Evolutionary conservation across 2,797 vertebrate genomes (phyloP).

Genomic region (Melanotaenia maccullochi): DNA sequence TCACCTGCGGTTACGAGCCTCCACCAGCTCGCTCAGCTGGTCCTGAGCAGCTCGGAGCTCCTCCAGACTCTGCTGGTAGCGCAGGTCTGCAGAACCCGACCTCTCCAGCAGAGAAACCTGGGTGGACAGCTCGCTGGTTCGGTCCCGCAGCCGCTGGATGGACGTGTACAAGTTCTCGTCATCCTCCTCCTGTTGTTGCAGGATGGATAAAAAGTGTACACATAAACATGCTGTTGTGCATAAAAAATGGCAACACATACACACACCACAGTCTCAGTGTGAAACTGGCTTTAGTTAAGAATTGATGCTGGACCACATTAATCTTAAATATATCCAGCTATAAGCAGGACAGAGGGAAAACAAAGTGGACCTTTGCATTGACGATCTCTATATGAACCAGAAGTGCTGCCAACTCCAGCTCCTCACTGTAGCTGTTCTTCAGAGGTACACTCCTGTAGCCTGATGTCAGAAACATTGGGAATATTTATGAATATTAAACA

Average conservation of each 20-base stretch:
- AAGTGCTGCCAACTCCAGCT: neutral
- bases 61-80: slow-evolving; percentile 88
- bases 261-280: no score
- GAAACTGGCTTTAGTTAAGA: no score
- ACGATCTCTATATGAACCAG: slow-evolving; percentile 1
- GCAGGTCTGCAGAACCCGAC: slow-evolving; percentile 82
- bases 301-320: no score
- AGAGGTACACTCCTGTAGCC: slow-evolving; percentile 1
- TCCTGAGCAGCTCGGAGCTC: slow-evolving; percentile 87
- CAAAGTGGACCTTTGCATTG: neutral
- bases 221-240: no score
- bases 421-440: slow-evolving; percentile 5
- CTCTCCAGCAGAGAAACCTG: slow-evolving; percentile 87
- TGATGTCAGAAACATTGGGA: neutral
- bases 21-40: slow-evolving; percentile 87
- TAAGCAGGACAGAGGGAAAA: neutral
- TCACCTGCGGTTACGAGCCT: slow-evolving; percentile 88
- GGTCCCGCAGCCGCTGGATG: slow-evolving; percentile 89
- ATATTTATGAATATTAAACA: no score
- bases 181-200: slow-evolving; percentile 84
- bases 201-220: neutral
- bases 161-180: slow-evolving; percentile 90
- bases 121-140: slow-evolving; percentile 86
- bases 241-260: no score
- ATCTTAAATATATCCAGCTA: no score